Evolutionary conservation across 1,140 invertebrate genomes (phyloP).

Genomic region (Ridgeia piscesae): DNA sequence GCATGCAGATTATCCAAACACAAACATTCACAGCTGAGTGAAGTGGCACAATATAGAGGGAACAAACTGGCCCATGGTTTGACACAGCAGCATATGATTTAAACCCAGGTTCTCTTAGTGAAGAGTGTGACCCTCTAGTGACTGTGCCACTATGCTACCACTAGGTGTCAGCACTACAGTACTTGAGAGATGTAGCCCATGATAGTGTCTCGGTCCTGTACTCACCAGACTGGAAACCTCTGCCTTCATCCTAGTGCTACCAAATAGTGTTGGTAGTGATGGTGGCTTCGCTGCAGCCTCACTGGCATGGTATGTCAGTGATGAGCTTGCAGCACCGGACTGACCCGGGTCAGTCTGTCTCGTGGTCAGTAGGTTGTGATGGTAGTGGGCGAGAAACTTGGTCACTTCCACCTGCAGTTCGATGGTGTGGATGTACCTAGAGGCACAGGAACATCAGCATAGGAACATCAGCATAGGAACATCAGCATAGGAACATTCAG

Average conservation of each 20-base stretch:
- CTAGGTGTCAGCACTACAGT: too few relatives aligned
- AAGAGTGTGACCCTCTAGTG: too few relatives aligned
- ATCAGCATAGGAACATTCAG: slow-evolving; percentile 17
- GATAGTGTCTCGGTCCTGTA: background rate
- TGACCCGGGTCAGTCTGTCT: background rate
- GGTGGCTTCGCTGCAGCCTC: background rate
- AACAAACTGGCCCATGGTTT: too few relatives aligned
- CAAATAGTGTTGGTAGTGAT: slow-evolving; percentile 48
- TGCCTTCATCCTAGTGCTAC: slow-evolving; percentile 39
- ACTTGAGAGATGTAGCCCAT: background rate
- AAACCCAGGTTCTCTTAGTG: too few relatives aligned
- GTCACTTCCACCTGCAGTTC: slow-evolving; percentile 57
- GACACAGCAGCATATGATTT: too few relatives aligned
- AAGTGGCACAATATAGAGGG: too few relatives aligned
- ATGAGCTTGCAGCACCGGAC: background rate
- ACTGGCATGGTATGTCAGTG: slow-evolving; percentile 10
- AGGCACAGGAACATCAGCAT: slow-evolving; percentile 23
- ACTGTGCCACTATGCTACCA: too few relatives aligned
- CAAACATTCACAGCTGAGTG: too few relatives aligned
- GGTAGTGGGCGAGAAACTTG: slow-evolving; percentile 47
- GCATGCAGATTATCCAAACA: too few relatives aligned
- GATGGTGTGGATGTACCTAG: slow-evolving; percentile 48
- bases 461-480: slow-evolving; percentile 20
- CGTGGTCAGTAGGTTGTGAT: slow-evolving; percentile 32
- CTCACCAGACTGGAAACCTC: slow-evolving; percentile 46